These are phyloP conservation scores for Petrocephalus sullivani DNA, from an alignment of 2,797 vertebrate species.

Conservation along the genomic window DNA sequence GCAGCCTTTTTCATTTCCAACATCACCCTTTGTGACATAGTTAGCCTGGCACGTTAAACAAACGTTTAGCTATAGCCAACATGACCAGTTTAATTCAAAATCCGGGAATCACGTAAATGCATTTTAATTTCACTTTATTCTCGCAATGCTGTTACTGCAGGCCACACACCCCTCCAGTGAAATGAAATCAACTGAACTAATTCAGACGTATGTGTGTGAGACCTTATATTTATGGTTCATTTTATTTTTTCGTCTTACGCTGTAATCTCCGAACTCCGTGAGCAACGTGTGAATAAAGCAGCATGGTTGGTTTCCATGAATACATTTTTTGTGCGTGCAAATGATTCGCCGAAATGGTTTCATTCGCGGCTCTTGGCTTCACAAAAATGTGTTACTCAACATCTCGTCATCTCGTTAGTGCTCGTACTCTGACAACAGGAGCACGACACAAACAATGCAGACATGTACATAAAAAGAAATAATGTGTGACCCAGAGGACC, in stretches of 20 bases:
- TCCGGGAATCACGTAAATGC: neutral
- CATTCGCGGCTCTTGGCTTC: conserved; percentile 21
- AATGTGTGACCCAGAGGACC: neutral
- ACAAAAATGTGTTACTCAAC: conserved; percentile 26
- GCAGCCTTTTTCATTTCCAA: neutral
- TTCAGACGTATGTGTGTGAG: neutral
- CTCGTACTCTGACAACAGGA: conserved; percentile 21
- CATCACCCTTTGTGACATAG: neutral
- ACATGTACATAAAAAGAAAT: conserved; percentile 25
- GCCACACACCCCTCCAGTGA: neutral
- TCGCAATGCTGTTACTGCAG: neutral
- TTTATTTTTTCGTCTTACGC: neutral
- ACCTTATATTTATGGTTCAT: neutral
- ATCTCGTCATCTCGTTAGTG: neutral
- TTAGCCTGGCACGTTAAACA: neutral
- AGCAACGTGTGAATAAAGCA: neutral
- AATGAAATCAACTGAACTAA: neutral
- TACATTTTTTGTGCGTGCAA: neutral
- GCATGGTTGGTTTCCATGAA: conserved; percentile 10
- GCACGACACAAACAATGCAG: conserved; percentile 30
- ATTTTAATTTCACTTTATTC: neutral
- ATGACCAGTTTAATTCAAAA: neutral
- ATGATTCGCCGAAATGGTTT: neutral
- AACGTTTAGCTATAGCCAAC: neutral
- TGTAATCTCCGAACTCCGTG: conserved; percentile 6